Evolutionary conservation across 2,797 vertebrate species (phyloP).

Genomic region (Mus minutoides): DNA sequence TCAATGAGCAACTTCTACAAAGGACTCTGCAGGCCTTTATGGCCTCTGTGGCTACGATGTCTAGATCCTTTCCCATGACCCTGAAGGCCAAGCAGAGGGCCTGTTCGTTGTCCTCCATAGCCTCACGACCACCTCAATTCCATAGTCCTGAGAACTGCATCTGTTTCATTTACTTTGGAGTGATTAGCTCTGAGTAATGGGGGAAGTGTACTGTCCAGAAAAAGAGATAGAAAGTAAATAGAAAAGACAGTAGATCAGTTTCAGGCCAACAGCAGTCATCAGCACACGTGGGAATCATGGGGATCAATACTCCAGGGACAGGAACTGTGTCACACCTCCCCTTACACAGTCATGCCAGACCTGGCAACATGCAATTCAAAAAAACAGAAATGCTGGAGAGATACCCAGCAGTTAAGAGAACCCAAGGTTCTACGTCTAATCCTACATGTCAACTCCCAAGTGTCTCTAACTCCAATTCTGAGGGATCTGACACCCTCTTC

Average conservation of each 20-base stretch:
- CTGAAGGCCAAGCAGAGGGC: not conserved
- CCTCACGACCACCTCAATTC: not conserved
- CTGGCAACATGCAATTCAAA: not conserved
- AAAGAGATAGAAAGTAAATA: not conserved
- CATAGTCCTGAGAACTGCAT: not conserved
- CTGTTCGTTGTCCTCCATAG: not conserved
- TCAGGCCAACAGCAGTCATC: not conserved
- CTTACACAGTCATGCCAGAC: not conserved
- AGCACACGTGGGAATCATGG: no score
- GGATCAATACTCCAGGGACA: no score
- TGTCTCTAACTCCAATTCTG: not conserved
- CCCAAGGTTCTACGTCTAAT: not conserved
- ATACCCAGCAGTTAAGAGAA: not conserved
- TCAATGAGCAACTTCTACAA: not conserved
- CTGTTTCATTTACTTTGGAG: not conserved
- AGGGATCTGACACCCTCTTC: not conserved
- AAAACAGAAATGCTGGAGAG: not conserved
- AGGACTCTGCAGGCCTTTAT: not conserved
- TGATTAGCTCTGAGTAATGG: not conserved
- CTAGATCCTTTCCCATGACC: not conserved
- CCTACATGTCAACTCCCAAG: not conserved
- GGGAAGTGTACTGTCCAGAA: not conserved
- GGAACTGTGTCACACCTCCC: no score
- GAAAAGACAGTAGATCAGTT: not conserved
- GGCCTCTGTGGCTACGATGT: not conserved